phyloP scores from a whole-genome alignment of 2,113 vertebrate species.

The Paracanthobrama guichenoti region DNA sequence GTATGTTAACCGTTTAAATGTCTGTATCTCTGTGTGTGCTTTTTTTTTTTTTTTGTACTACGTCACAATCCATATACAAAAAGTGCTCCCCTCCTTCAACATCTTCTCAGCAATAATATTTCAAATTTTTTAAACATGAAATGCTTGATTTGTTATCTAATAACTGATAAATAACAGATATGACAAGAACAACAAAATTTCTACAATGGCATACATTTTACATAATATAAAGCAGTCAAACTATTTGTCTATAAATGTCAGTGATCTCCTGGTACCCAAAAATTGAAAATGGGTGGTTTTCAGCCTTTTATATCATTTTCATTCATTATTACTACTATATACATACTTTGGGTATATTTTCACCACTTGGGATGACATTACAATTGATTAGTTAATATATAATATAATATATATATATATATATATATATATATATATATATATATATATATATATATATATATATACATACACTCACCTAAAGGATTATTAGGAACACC shows the following conservation, averaged over 20 bases:
- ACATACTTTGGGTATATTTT: too few relatives aligned
- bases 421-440: too few relatives aligned
- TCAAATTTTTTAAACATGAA: neutral
- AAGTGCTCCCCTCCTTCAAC: neutral
- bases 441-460: too few relatives aligned
- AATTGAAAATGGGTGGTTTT: neutral
- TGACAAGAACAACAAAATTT: neutral
- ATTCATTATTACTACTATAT: neutral
- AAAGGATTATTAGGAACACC: too few relatives aligned
- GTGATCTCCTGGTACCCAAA: neutral
- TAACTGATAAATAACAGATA: too few relatives aligned
- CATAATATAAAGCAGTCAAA: slow-evolving; percentile 4
- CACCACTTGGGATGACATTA: too few relatives aligned
- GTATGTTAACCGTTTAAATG: slow-evolving; percentile 3
- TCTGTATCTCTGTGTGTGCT: neutral
- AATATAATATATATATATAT: too few relatives aligned
- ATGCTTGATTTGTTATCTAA: too few relatives aligned
- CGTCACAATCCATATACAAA: neutral
- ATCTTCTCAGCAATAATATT: neutral
- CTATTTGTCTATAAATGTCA: neutral
- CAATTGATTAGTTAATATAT: too few relatives aligned
- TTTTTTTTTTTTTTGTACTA: neutral
- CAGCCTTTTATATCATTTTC: neutral
- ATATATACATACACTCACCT: too few relatives aligned
- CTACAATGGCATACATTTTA: neutral